Percentiles rank a stretch among this genome's conserved stretches.
Conservation (phyloP, 1,140 invertebrate genomes). For the Drosophila leontia region DNA sequence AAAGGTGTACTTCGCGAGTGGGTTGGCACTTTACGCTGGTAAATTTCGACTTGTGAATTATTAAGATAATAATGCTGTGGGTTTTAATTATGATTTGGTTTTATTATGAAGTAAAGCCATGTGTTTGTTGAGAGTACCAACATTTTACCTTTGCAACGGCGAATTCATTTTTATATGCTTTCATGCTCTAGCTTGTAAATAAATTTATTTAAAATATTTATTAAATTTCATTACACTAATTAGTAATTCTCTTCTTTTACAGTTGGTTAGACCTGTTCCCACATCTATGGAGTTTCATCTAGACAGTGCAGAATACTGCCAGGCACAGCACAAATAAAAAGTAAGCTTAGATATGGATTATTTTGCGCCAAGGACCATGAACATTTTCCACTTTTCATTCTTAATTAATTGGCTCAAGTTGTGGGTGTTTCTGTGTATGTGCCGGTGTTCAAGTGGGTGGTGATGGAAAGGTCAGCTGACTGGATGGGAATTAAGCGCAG, state of each 20-base stretch:
- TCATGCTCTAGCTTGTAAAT: neutral
- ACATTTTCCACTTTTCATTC: neutral
- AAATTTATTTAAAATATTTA: neutral
- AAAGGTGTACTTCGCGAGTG: neutral
- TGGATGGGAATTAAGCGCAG: conserved; percentile 10
- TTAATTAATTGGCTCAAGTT: conserved; percentile 42
- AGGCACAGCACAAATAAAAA: conserved; percentile 97
- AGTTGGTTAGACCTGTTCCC: conserved; percentile 86
- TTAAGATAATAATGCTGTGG: conserved; percentile 1
- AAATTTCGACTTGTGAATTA: neutral
- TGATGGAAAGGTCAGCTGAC: conserved; percentile 37
- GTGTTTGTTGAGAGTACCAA: neutral
- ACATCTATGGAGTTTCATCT: conserved; percentile 99
- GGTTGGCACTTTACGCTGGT: neutral
- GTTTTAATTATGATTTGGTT: neutral
- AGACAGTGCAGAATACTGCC: conserved; percentile 97
- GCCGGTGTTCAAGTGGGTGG: neutral
- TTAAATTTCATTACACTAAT: neutral
- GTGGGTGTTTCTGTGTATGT: conserved; percentile 1
- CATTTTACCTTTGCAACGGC: neutral
- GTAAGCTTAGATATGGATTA: conserved; percentile 51
- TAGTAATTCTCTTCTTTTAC: conserved; percentile 24
- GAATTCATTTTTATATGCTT: too few species aligned
- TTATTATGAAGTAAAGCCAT: neutral
- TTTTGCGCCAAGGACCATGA: neutral